Evolutionary conservation across 2,888 invertebrate genomes (phyloP).

Genomic region (Myopa testacea): DNA sequence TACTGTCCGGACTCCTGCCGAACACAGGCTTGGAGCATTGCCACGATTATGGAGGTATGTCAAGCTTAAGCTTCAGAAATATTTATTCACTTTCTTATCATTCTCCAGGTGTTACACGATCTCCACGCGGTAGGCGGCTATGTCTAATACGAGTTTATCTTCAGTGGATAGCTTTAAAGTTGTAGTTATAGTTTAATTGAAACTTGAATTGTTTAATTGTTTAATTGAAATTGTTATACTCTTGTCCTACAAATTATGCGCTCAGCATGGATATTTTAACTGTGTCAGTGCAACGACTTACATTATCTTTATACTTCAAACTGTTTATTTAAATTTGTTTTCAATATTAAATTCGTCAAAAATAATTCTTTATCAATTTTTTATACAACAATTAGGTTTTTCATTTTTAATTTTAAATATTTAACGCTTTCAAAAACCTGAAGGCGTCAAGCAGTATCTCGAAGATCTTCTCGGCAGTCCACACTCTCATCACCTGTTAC

Average conservation of each 20-base stretch:
- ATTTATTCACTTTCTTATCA: background rate
- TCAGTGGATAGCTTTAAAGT: background rate
- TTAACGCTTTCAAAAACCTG: background rate
- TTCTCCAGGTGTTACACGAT: conserved; percentile 59
- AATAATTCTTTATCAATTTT: too few species aligned
- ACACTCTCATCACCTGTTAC: too few species aligned
- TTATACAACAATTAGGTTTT: background rate
- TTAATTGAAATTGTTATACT: too few species aligned
- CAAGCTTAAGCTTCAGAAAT: background rate
- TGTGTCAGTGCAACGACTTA: background rate
- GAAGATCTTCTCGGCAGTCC: too few species aligned
- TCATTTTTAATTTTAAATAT: background rate
- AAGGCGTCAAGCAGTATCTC: too few species aligned
- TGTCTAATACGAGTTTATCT: conserved; percentile 46
- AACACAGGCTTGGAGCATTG: conserved; percentile 97
- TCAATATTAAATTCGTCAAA: conserved; percentile 8
- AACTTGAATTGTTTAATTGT: background rate
- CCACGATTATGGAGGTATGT: conserved; percentile 84
- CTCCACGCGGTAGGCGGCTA: conserved; percentile 62
- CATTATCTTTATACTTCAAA: background rate
- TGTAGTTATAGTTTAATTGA: background rate
- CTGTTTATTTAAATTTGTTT: background rate
- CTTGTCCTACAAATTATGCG: too few species aligned
- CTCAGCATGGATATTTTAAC: background rate
- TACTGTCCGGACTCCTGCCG: conserved; percentile 89